phyloP scores from a whole-genome alignment of 1,140 invertebrate species.

The Pectinophora gossypiella region DNA sequence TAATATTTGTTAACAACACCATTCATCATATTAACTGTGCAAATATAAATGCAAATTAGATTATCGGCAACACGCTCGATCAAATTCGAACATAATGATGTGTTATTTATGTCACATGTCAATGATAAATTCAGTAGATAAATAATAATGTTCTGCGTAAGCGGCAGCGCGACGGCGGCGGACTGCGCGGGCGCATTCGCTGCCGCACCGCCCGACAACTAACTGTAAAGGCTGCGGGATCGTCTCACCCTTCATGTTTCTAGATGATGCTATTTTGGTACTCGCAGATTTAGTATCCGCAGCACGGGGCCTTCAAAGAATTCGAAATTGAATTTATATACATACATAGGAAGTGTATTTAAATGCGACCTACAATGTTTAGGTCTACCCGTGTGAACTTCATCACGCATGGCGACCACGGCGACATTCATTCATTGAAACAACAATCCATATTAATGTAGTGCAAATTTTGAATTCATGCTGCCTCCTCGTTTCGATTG shows the following conservation, averaged over 20 bases:
- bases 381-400: constrained; percentile 71
- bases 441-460: constrained; percentile 73
- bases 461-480: constrained; percentile 74
- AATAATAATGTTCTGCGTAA: not conserved
- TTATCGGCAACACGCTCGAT: not conserved
- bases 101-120: not conserved
- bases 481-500: constrained; percentile 63
- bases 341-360: constrained; percentile 73
- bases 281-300: constrained; percentile 52
- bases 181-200: not conserved
- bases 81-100: not conserved
- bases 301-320: constrained; percentile 66
- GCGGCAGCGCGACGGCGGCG: not conserved
- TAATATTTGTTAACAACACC: not conserved
- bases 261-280: constrained; percentile 62
- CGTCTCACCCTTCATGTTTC: constrained; percentile 28
- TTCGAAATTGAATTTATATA: constrained; percentile 64
- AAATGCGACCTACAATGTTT: constrained; percentile 70
- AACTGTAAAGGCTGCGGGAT: not conserved
- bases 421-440: constrained; percentile 72
- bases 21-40: not conserved
- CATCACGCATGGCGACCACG: constrained; percentile 68
- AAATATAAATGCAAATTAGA: not conserved
- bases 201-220: not conserved
- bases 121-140: too few relatives aligned